Base-by-base conservation (phyloP, 1,140 invertebrate species). In the Chironomus tepperi region DNA sequence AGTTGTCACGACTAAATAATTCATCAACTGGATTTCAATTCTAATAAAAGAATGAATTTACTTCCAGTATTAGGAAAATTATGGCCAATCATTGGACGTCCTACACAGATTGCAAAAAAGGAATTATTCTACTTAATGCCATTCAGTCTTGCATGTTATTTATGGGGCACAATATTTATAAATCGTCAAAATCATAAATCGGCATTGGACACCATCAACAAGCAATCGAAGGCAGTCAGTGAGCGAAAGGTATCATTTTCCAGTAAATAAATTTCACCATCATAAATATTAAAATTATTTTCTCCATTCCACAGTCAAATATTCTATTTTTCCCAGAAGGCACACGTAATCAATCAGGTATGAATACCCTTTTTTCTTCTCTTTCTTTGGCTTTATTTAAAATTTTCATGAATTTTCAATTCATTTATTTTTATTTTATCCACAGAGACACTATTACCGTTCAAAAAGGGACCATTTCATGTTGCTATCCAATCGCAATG, bases 401-500 rank as follows among this genome's bases (percentile, higher is more conserved):
- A 15, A 15, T 57, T 57, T n/a, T 57, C 12, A 57, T n/a, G 24
- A 34, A 57, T 12, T 57, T 57, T 57, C 1, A 57, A 15, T 5
- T 57, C 15, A n/a, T 12, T 57, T 5, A 57, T 57, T 57, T 15
- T 57, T n/a, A 1, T 57, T 57, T 57, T n/a, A 9, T 57, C 12
- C 12, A 87, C 87, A 24, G 86, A 87, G 12, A 86, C 86, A 7
- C 81, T 95, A 47, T 78, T 93, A 76, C 91, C 91, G 1, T 93
- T 94, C 79, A 97, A 97, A 81, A 97, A 97, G 83, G 96, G 96
- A 0, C 95, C 93, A 1, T 98, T 98, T 83, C 93, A 97, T 82
- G 89, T 97, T 75, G 95, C 96, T 0, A 84, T 97, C 70, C 87
- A 90, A 75, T 90, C 92, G 10, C 88, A 92, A 80, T 88, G 91